A percentile compares a stretch with the other conserved stretches of the same genome.
These are phyloP conservation scores for Rhagonycha fulva DNA, from an alignment of 2,888 invertebrate genomes.

Conservation along the genomic window DNA sequence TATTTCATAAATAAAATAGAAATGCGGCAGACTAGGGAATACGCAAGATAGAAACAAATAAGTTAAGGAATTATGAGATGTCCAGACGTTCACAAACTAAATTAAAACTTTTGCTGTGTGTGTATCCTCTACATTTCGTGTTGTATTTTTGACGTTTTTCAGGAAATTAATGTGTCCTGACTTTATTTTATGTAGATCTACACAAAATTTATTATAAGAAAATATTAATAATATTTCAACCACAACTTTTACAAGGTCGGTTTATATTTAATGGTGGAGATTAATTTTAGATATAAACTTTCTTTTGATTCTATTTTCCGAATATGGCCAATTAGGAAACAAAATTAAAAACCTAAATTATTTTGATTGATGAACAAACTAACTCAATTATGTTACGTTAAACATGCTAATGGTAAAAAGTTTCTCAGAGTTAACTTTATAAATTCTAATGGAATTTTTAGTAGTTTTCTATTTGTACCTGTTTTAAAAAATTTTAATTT, in stretches of 20 bases:
- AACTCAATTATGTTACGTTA: neutral
- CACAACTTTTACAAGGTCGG: neutral
- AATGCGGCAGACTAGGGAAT: conserved; percentile 31
- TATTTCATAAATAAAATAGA: conserved; percentile 40
- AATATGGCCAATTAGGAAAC: neutral
- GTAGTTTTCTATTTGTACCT: neutral
- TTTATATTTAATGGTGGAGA: neutral
- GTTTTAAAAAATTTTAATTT: neutral
- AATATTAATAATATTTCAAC: neutral
- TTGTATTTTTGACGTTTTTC: conserved; percentile 22
- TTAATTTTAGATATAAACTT: neutral
- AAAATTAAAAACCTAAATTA: neutral
- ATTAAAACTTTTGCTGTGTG: conserved; percentile 36
- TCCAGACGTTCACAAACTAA: conserved; percentile 33
- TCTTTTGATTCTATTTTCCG: neutral
- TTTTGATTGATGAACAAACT: neutral
- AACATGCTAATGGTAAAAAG: neutral
- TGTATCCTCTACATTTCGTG: conserved; percentile 13
- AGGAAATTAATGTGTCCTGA: conserved; percentile 28
- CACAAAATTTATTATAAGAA: neutral
- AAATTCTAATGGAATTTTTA: neutral
- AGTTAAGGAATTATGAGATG: conserved; percentile 35
- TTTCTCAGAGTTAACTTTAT: neutral
- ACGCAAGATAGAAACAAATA: conserved; percentile 31
- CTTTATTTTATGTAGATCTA: conserved; percentile 8